Percentiles rank a stretch among this genome's conserved stretches.
Evolutionary conservation across 2,888 invertebrate genomes (phyloP).

Genomic region (Macaria liturata): DNA sequence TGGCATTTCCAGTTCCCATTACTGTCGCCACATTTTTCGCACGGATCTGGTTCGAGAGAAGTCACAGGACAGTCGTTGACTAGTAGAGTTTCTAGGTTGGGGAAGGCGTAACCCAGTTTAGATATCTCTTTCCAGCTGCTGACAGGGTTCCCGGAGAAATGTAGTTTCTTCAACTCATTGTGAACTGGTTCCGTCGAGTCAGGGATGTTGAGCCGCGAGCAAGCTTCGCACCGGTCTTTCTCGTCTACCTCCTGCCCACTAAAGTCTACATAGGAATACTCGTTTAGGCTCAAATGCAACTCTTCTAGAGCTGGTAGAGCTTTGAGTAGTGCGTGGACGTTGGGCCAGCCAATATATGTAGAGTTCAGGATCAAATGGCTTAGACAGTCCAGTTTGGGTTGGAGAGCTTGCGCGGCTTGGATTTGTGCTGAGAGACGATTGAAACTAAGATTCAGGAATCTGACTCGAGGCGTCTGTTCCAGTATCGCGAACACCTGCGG

Average conservation of each 20-base stretch:
- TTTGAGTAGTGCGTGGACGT: slow-evolving; percentile 89
- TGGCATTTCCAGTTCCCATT: slow-evolving; percentile 83
- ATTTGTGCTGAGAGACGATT: slow-evolving; percentile 91
- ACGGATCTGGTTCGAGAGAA: slow-evolving; percentile 83
- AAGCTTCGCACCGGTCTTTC: slow-evolving; percentile 67
- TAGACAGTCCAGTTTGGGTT: slow-evolving; percentile 83
- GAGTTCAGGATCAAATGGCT: slow-evolving; percentile 93
- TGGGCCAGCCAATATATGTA: slow-evolving; percentile 93
- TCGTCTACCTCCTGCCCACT: slow-evolving; percentile 71
- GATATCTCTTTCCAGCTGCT: slow-evolving; percentile 92
- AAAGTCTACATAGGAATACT: slow-evolving; percentile 90
- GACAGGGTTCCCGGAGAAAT: slow-evolving; percentile 95
- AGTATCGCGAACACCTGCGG: slow-evolving; percentile 92
- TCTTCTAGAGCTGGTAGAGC: slow-evolving; percentile 93
- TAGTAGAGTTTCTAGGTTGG: slow-evolving; percentile 92
- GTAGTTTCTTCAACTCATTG: slow-evolving; percentile 88
- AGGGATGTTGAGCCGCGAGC: slow-evolving; percentile 62
- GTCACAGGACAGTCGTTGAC: slow-evolving; percentile 93
- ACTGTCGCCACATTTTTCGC: slow-evolving; percentile 76
- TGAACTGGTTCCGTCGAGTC: slow-evolving; percentile 80
- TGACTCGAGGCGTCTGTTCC: slow-evolving; percentile 93
- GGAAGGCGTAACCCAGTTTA: slow-evolving; percentile 93
- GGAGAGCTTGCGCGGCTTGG: slow-evolving; percentile 77
- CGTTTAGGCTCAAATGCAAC: slow-evolving; percentile 95
- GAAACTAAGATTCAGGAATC: slow-evolving; percentile 96